Conservation (phyloP, 2,797 vertebrate species). For the Chrysocyon brachyurus region DNA sequence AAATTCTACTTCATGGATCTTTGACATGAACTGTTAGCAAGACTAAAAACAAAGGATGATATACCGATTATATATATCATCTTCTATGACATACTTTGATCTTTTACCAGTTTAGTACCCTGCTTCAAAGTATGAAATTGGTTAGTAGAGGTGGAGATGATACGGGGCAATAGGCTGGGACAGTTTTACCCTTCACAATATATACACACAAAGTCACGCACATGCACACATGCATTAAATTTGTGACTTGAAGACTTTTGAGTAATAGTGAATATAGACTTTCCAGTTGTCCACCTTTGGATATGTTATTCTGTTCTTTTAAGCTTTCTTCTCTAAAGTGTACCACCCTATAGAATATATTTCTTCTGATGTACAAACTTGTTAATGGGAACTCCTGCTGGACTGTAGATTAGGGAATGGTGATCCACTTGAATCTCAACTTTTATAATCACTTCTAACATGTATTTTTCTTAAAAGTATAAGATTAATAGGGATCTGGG, state of each 20-base stretch:
- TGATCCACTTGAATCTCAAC: constrained; percentile 1
- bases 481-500: background rate
- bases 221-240: background rate
- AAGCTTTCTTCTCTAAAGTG: background rate
- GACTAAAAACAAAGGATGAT: background rate
- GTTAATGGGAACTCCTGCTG: background rate
- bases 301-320: background rate
- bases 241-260: constrained; percentile 7
- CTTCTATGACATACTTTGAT: background rate
- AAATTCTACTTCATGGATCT: background rate
- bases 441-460: background rate
- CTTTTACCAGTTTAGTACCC: background rate
- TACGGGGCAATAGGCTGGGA: background rate
- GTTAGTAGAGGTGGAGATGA: background rate
- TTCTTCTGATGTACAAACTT: background rate
- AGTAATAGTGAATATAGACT: background rate
- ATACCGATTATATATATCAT: background rate
- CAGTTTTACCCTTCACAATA: background rate
- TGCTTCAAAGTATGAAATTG: background rate
- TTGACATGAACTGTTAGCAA: constrained; percentile 19
- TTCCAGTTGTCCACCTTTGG: background rate
- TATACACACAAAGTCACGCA: background rate
- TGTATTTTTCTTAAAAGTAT: background rate
- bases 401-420: background rate
- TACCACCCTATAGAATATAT: background rate